Evolutionary conservation across 2,888 invertebrate species (phyloP), one percentile per base, ranked within the genome.

Genomic region (Metopia argyrocephala): DNA sequence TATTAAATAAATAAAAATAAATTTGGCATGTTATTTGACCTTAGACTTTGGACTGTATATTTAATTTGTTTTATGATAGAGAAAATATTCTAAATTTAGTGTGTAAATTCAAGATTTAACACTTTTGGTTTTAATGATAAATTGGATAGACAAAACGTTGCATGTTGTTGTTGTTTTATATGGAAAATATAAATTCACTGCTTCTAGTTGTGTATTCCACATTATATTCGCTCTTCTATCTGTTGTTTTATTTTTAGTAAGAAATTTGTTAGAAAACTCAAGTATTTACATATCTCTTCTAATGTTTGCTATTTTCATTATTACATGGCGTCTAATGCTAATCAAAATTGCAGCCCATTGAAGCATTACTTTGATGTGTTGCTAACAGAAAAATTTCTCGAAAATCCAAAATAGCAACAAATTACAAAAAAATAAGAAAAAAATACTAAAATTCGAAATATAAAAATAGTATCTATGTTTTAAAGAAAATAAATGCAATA

Each of bases 271-370:
- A n/a, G n/a, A n/a, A n/a, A n/a, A n/a, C n/a, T n/a, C n/a, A n/a
- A n/a, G n/a, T n/a, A n/a, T n/a, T n/a, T n/a, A n/a, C n/a, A n/a
- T n/a, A n/a, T n/a, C n/a, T n/a, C n/a, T n/a, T n/a, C n/a, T n/a
- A n/a, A n/a, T 38, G n/a, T 45, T 25, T 5, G 23, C 45, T 54
- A 15, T 48, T 20, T 3, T 28, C 52, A n/a, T 20, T 52, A 21
- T 31, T 50, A 5, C 21, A 69, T 70, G 75, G 76, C 76, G 76
- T 76, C 69, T 76, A 70, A 69, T 48, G 18, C 25, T 54, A 57
- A 64, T 64, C 12, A 7, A 12, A 31, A 31, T 31, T 31, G 9
- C 12, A n/a, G n/a, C n/a, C n/a, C n/a, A n/a, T 18, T 50, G n/a
- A 23, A 25, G 6, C 23, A 76, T 68, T 12, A 68, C 46, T 31